Evolutionary conservation across 2,888 invertebrate genomes (phyloP), one percentile per base, ranked within the genome.

Genomic region (Coronaproctus castanopsis): DNA sequence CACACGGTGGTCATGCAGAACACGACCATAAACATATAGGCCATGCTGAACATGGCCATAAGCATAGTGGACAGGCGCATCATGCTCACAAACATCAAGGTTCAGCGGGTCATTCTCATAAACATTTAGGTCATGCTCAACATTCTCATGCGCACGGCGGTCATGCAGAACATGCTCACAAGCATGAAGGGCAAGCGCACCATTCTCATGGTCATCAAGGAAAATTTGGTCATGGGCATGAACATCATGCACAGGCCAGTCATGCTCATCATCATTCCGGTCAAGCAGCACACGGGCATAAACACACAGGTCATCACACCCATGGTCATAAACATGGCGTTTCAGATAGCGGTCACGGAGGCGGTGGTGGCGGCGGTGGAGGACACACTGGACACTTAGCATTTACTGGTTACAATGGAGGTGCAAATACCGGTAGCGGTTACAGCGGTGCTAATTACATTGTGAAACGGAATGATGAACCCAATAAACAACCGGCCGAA

Each of bases 21-120:
- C 69, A 76, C 71, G 62, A 68, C 2, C 71, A 74, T 59, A 74
- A 76, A 64, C 73, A 74, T 3, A 68, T 73, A 8, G 72, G 61
- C 21, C 64, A 65, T 55, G 64, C 60, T 2, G 63, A 64, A 55
- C 65, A 65, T 58, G 59, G 59, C 1, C 65, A 65, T 55, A 62
- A 63, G 54, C 65, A 65, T 57, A 59, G 59, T 21, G 62, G 64
- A n/a, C 62, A 63, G 20, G 65, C 36, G 10, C 61, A 62, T 2
- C 64, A 64, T 58, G 60, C 54, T 3, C 64, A 64, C 59, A 63
- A 63, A 53, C 64, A 64, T 20, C 60, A 60, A 3, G 64, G 64
- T 24, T 55, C 61, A 3, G 63, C 63, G 22, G 63, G 63, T 0
- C 63, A 63, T 60, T 61, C 63, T 24, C 63, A 63, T 57, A 63